Conservation (phyloP, 2,888 invertebrate species). For the Acheta domesticus region DNA sequence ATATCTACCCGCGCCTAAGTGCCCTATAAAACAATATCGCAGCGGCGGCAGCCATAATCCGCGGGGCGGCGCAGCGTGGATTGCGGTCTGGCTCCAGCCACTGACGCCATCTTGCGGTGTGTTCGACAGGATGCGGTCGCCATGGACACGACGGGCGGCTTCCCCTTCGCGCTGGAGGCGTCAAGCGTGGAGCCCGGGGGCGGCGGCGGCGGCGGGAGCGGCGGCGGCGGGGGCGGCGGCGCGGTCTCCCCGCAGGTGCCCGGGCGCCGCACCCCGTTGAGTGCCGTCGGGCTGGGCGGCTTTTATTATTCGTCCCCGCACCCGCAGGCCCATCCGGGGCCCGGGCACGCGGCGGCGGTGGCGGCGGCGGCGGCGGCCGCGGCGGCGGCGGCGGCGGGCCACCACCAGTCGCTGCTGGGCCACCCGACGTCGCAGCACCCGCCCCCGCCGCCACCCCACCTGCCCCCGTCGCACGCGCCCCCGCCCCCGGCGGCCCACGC, state of each 20-base stretch:
- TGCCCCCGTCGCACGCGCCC: not conserved
- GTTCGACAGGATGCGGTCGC: slow-evolving; percentile 1
- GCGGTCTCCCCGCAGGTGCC: slow-evolving; percentile 47
- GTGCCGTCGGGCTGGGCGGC: slow-evolving; percentile 81
- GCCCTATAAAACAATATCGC: no score
- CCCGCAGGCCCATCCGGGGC: slow-evolving; percentile 53
- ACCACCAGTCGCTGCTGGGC: not conserved
- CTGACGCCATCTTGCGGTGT: slow-evolving; percentile 2
- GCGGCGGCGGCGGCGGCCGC: not conserved
- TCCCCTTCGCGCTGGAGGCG: slow-evolving; percentile 27
- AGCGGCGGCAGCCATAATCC: no score
- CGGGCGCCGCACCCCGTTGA: slow-evolving; percentile 71
- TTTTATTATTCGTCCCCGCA: slow-evolving; percentile 58
- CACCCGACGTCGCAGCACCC: not conserved
- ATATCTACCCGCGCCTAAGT: no score
- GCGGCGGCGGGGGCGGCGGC: slow-evolving; percentile 35
- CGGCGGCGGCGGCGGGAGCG: slow-evolving; percentile 38
- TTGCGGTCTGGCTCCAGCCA: not conserved
- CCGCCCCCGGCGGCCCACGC: slow-evolving; percentile 42
- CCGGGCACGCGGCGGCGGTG: not conserved
- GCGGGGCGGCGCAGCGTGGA: no score
- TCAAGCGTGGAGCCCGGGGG: slow-evolving; percentile 36
- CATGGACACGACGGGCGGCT: slow-evolving; percentile 18
- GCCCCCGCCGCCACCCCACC: not conserved
- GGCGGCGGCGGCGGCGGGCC: not conserved